Percentiles rank a stretch among this genome's conserved stretches.
phyloP scores from a whole-genome alignment of 2,888 invertebrate species.

The Scaptomyza reducta region DNA sequence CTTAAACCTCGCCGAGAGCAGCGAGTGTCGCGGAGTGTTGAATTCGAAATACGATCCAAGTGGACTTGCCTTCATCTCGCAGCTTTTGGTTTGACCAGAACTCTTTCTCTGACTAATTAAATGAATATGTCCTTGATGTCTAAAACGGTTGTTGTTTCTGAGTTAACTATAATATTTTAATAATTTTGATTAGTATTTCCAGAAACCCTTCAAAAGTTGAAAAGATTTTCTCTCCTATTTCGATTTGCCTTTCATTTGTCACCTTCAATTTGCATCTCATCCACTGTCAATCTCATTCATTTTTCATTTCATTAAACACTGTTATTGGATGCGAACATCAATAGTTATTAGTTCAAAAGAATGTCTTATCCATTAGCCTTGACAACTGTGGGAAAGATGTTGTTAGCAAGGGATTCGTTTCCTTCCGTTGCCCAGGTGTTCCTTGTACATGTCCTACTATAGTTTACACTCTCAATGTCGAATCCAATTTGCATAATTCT shows the following conservation, averaged over 20 bases:
- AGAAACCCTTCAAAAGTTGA: no score
- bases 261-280: not conserved
- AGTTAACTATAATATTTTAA: not conserved
- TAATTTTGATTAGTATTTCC: slow-evolving; percentile 18
- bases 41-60: slow-evolving; percentile 72
- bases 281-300: not conserved
- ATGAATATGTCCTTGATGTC: no score
- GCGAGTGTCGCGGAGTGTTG: slow-evolving; percentile 86
- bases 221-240: not conserved
- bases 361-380: slow-evolving; percentile 15
- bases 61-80: slow-evolving; percentile 1
- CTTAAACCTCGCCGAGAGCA: slow-evolving; percentile 87
- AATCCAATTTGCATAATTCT: slow-evolving; percentile 62
- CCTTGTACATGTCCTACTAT: slow-evolving; percentile 48
- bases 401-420: slow-evolving; percentile 29
- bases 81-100: not conserved
- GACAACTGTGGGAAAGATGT: slow-evolving; percentile 50
- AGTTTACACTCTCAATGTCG: slow-evolving; percentile 52
- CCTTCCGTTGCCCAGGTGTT: slow-evolving; percentile 67
- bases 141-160: not conserved
- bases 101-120: not conserved
- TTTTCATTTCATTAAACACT: not conserved
- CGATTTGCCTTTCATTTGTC: not conserved
- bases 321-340: slow-evolving; percentile 4
- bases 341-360: slow-evolving; percentile 2